These are phyloP conservation scores for Scyliorhinus canicula DNA, from an alignment of 2,797 vertebrate species.

Conservation along the genomic window DNA sequence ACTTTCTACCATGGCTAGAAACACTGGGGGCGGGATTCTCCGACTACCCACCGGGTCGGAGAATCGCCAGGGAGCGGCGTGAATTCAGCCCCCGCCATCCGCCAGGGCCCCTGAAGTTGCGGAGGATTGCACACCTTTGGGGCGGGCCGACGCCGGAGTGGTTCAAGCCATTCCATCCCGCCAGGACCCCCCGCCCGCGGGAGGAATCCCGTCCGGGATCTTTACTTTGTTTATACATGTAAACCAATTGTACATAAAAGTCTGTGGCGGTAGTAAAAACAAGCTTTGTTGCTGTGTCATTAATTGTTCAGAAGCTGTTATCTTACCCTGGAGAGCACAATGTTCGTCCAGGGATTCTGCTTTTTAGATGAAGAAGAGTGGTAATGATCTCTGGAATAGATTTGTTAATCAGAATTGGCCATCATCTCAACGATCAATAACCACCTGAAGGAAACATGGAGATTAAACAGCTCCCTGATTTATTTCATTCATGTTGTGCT, in stretches of 20 bases:
- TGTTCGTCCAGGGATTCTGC: not conserved
- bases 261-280: not conserved
- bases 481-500: constrained; percentile 61
- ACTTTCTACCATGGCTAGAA: not conserved
- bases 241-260: not conserved
- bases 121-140: too few relatives aligned
- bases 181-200: too few relatives aligned
- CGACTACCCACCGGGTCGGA: too few relatives aligned
- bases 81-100: too few relatives aligned
- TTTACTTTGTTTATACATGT: not conserved
- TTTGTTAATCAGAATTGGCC: constrained; percentile 69
- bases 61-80: too few relatives aligned
- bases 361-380: constrained; percentile 57
- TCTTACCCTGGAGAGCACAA: not conserved
- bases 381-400: constrained; percentile 69
- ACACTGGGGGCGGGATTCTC: too few relatives aligned
- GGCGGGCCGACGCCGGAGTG: too few relatives aligned
- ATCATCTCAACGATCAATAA: constrained; percentile 68
- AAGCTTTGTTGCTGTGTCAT: not conserved
- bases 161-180: too few relatives aligned
- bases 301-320: not conserved
- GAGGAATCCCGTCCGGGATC: too few relatives aligned
- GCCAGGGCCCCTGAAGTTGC: too few relatives aligned
- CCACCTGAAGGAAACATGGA: constrained; percentile 67
- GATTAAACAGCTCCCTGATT: constrained; percentile 66